phyloP scores from a whole-genome alignment of 2,113 vertebrate genomes.

The Dromiciops gliroides region DNA sequence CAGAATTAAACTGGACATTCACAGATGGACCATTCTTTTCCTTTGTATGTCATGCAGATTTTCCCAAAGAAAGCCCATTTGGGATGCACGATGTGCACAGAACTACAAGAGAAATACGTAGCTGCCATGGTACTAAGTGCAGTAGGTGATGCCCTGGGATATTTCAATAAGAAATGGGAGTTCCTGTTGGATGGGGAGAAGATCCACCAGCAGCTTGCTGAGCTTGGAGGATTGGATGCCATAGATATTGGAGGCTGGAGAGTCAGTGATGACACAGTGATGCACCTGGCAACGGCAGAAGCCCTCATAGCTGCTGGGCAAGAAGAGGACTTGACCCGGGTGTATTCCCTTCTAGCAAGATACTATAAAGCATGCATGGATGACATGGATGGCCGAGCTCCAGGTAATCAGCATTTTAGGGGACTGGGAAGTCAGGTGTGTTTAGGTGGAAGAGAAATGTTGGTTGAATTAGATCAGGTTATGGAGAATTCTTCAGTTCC shows the following conservation, averaged over 20 bases:
- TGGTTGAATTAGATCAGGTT: not conserved
- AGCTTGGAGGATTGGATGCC: slow-evolving; percentile 83
- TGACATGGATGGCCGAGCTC: slow-evolving; percentile 86
- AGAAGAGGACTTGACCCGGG: slow-evolving; percentile 20
- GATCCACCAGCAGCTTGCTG: slow-evolving; percentile 84
- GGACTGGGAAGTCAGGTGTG: not conserved
- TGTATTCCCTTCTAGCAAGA: slow-evolving; percentile 85
- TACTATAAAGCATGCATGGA: slow-evolving; percentile 87
- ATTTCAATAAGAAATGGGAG: slow-evolving; percentile 83
- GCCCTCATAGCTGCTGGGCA: slow-evolving; percentile 82
- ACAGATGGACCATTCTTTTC: not conserved
- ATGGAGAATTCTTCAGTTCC: not conserved
- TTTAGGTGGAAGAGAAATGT: not conserved
- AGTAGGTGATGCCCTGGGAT: slow-evolving; percentile 86
- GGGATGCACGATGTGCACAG: slow-evolving; percentile 50
- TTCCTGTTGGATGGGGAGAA: slow-evolving; percentile 78
- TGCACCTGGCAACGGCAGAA: slow-evolving; percentile 90
- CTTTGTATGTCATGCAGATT: not conserved
- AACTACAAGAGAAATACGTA: slow-evolving; percentile 80
- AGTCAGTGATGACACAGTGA: slow-evolving; percentile 89
- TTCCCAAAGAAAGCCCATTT: not conserved
- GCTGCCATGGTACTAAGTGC: slow-evolving; percentile 88
- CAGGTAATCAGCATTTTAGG: slow-evolving; percentile 80
- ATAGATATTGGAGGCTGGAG: slow-evolving; percentile 80
- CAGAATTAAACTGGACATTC: not conserved